Base-by-base conservation (phyloP, 2,797 vertebrate genomes). In the Coendou prehensilis region DNA sequence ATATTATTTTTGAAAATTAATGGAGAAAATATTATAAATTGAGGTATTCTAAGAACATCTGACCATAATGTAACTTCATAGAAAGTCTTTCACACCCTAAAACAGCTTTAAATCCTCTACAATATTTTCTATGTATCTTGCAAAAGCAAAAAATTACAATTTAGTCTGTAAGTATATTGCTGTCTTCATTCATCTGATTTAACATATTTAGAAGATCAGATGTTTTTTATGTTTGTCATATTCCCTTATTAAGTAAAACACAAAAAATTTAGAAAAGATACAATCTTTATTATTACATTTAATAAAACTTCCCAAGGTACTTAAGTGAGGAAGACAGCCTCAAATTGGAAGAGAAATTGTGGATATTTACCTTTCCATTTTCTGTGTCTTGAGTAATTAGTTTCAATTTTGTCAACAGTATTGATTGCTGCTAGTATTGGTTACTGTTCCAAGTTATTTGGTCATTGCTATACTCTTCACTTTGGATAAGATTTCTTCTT, bases 331-430 rank as follows among this genome's bases (percentile, higher is more conserved):
- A 71, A 82, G 11, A 17, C 8, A 93, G 11, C 52, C 1, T 76
- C 15, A 87, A 59, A 69, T 41, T 76, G 8, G 59, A 91, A 47
- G 6, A 91, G 50, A 91, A 82, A 30, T 1, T 63, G 5, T 64
- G 45, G 1, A 4, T 78, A 11, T 83, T 87, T 20, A 54, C 52
- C 20, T 82, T 9, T 80, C 54, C 50, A 20, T 82, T 78, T 78
- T 91, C 45, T 3, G 3, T n/a, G 41, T 61, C 54, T 22, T 52
- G 17, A 5, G 26, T 73, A 0, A 10, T 63, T 41, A 23, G 14
- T 81, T 80, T 85, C 30, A 95, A 54, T 71, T 93, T 69, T 89
- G 59, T 56, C 17, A 86, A 57, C 47, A 80, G 13, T 64, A 5
- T 71, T 26, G 2, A 50, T 87, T 90, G 20, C 28, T 41, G 73